These are phyloP conservation scores for Pygoscelis adeliae DNA, from an alignment of 2,113 vertebrate species.

Conservation along the genomic window DNA sequence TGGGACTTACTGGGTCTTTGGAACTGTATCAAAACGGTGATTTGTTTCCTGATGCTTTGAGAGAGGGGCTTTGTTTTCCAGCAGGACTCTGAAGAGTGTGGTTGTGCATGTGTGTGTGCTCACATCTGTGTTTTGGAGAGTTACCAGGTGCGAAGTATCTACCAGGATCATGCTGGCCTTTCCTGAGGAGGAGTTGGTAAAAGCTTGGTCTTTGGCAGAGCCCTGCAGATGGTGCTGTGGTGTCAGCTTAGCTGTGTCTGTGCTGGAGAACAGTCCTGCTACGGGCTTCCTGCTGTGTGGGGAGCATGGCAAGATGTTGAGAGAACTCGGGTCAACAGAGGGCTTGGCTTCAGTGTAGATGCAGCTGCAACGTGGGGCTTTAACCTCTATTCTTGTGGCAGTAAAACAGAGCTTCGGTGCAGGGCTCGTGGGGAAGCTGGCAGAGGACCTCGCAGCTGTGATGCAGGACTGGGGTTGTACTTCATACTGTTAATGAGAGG, in stretches of 20 bases:
- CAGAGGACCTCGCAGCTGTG: neutral
- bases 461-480: neutral
- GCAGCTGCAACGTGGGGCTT: neutral
- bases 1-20: neutral
- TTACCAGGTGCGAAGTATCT: accelerated
- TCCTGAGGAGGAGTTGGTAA: neutral
- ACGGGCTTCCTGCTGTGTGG: accelerated
- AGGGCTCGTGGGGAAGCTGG: neutral
- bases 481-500: neutral
- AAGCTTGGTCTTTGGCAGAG: neutral
- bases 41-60: neutral
- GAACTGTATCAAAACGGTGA: neutral
- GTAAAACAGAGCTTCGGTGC: accelerated
- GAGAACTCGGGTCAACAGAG: neutral
- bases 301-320: neutral
- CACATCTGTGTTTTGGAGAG: neutral
- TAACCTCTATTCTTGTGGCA: neutral
- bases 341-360: neutral
- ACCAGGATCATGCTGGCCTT: neutral
- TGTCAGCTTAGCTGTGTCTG: neutral
- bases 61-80: neutral
- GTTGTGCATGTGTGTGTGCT: neutral
- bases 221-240: conserved; percentile 58
- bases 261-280: neutral
- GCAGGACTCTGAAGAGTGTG: neutral